Base-by-base conservation (phyloP, 2,113 vertebrate genomes). In the Hippolais icterina region DNA sequence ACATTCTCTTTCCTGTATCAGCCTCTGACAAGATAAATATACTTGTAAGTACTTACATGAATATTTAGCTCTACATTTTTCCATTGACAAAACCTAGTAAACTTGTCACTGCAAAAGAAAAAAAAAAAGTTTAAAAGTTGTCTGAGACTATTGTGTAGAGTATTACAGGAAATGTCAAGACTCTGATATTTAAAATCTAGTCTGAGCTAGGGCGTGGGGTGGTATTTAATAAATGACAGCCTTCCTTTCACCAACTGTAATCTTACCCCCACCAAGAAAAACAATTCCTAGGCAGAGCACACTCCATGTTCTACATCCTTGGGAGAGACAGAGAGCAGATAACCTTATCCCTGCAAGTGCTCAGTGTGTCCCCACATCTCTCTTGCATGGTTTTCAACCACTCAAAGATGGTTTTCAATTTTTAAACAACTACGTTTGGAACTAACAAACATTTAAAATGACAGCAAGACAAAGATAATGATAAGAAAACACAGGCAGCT, bases 31-130 rank as follows among this genome's bases (percentile, higher is more conserved):
- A 88, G 87, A 93, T 52, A 91, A 95, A 96, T 77, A 83, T 5
- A 83, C 56, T 53, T 78, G 57, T 35, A 72, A 57, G 93, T 96
- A 99, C 99, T 99, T 97, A 99, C 99, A 56, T 99, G 99, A 96
- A 99, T 99, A 97, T 99, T 99, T 96, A 99, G 98, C 95, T 99
- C 99, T 79, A 99, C 99, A 33, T 99, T 99, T 98, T 99, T 99
- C 99, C 99, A 99, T 97, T 99, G 99, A 97, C 99, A 99, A 85
- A 99, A 99, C 54, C 99, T 98, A 80, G 99, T 99, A 93, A 99
- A 99, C 96, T 99, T 99, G 97, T 99, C 99, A 86, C 99, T 99
- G 97, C 22, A 50, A 89, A 53, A 75, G 60, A 80, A 63, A 87
- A 25, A 90, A n/a, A 87, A 87, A 78, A 76, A 90, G 68, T 90